These are phyloP conservation scores for Caenorhabditis auriculariae DNA, from an alignment of 2,888 invertebrate genomes.

Conservation along the genomic window DNA sequence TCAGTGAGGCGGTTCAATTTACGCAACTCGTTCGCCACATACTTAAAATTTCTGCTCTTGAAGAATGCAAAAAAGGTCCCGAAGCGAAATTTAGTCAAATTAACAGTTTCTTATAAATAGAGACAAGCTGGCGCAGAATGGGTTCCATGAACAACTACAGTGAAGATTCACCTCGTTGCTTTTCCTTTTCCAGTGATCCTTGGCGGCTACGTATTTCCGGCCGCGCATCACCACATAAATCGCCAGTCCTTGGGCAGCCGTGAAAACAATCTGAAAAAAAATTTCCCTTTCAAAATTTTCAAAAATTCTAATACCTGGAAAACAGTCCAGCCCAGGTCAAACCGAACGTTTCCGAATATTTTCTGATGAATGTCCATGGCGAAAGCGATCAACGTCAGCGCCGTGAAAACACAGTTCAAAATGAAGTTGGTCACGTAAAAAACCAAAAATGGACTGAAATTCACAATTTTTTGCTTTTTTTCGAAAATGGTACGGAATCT, in stretches of 20 bases:
- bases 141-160: no score
- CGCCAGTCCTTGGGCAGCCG: conserved; percentile 41
- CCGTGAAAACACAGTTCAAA: conserved; percentile 40
- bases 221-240: conserved; percentile 48
- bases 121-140: no score
- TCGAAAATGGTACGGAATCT: not conserved
- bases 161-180: conserved; percentile 31
- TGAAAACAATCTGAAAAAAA: conserved; percentile 36
- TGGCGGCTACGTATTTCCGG: conserved; percentile 41
- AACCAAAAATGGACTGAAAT: conserved; percentile 39
- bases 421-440: conserved; percentile 49
- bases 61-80: no score
- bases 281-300: not conserved
- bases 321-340: conserved; percentile 39
- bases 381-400: conserved; percentile 37
- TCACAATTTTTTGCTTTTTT: not conserved
- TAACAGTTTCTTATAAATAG: no score
- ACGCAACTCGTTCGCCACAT: no score
- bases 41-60: no score
- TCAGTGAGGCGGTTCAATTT: no score
- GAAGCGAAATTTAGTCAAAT: no score
- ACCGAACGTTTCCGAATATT: conserved; percentile 44
- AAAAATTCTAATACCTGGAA: conserved; percentile 33
- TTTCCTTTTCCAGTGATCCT: conserved; percentile 31
- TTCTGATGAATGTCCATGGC: conserved; percentile 39